A percentile compares a stretch with the other conserved stretches of the same genome.
Conservation (phyloP, 2,888 invertebrate species). For the Bombylius discolor region DNA sequence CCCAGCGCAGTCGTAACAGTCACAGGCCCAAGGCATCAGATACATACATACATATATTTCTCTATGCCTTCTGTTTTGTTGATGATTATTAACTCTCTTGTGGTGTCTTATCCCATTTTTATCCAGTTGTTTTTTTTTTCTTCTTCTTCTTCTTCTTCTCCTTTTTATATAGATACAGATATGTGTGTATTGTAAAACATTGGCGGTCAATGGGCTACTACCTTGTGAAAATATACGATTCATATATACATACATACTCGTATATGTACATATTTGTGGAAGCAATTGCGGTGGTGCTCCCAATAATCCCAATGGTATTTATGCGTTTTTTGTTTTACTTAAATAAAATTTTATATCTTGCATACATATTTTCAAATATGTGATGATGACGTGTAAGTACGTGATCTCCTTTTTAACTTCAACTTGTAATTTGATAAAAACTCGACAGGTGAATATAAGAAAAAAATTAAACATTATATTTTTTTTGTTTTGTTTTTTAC, state of each 20-base stretch:
- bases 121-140: neutral
- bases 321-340: too few relatives aligned
- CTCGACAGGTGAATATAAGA: neutral
- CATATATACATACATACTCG: too few relatives aligned
- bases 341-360: too few relatives aligned
- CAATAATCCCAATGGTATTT: neutral
- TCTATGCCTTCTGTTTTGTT: too few relatives aligned
- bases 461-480: too few relatives aligned
- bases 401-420: neutral
- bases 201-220: neutral
- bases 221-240: too few relatives aligned
- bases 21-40: too few relatives aligned
- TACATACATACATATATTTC: too few relatives aligned
- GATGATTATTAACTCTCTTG: neutral
- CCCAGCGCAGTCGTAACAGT: too few relatives aligned
- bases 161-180: neutral
- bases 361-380: neutral
- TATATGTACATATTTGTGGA: too few relatives aligned
- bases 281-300: neutral
- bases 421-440: neutral
- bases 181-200: neutral
- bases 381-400: neutral
- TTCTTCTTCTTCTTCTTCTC: too few relatives aligned
- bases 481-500: too few relatives aligned
- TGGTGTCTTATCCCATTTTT: neutral